Conservation (phyloP, 2,888 invertebrate species). For the Lasioglossum malachurum region DNA sequence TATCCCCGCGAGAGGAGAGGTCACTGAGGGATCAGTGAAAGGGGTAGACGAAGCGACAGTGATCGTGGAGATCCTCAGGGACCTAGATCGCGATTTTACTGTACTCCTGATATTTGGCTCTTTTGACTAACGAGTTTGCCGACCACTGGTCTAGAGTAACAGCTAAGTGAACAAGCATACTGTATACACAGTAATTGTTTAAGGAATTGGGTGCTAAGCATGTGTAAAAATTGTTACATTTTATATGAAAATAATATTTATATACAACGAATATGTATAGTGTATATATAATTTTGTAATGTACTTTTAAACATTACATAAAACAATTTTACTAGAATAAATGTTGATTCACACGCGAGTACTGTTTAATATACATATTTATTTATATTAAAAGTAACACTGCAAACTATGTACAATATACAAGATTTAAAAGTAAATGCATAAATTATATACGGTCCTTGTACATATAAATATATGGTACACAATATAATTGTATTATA, state of each 20-base stretch:
- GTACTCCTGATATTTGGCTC: too few relatives aligned
- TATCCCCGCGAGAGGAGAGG: too few relatives aligned
- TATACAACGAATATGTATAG: slow-evolving; percentile 1
- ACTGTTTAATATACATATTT: slow-evolving; percentile 43
- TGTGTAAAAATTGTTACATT: slow-evolving; percentile 21
- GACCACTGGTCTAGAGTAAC: slow-evolving; percentile 21
- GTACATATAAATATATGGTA: slow-evolving; percentile 27
- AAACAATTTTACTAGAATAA: slow-evolving; percentile 17
- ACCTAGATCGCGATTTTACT: too few relatives aligned
- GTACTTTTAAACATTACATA: slow-evolving; percentile 10
- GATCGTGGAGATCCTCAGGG: too few relatives aligned
- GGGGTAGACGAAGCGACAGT: too few relatives aligned
- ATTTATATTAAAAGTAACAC: slow-evolving; percentile 39
- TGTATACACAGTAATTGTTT: slow-evolving; percentile 28
- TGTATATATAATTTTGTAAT: not conserved
- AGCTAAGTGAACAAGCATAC: not conserved
- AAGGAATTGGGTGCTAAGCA: slow-evolving; percentile 32
- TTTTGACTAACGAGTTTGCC: too few relatives aligned
- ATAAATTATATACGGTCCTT: slow-evolving; percentile 29
- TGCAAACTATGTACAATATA: slow-evolving; percentile 57
- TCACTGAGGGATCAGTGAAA: too few relatives aligned
- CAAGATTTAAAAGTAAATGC: slow-evolving; percentile 24
- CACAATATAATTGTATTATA: slow-evolving; percentile 13
- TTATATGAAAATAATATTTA: slow-evolving; percentile 34
- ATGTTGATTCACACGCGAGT: slow-evolving; percentile 26